Percentiles rank a stretch among this genome's conserved stretches.
Conservation (phyloP, 2,797 vertebrate genomes). For the Setipinna tenuifilis region DNA sequence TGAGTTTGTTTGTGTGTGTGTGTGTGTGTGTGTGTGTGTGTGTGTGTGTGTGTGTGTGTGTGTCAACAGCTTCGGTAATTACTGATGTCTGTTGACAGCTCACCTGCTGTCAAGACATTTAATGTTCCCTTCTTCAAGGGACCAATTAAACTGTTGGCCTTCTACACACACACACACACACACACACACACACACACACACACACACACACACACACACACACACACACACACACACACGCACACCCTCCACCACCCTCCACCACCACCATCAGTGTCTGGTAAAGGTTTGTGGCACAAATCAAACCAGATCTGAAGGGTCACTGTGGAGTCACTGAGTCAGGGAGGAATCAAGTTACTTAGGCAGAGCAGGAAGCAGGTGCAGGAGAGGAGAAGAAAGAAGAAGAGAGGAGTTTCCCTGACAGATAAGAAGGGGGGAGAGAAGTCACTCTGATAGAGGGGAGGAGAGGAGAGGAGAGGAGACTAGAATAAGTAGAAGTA, state of each 20-base stretch:
- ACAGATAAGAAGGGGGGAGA: no score
- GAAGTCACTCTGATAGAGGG: no score
- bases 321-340: background rate
- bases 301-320: background rate
- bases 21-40: constrained; percentile 41
- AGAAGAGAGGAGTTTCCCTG: no score
- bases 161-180: background rate
- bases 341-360: background rate
- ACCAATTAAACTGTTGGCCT: background rate
- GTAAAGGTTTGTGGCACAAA: constrained; percentile 50
- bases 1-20: constrained; percentile 9
- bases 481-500: no score
- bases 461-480: no score
- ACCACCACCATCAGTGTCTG: constrained; percentile 27
- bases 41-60: constrained; percentile 55
- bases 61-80: constrained; percentile 12
- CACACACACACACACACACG: background rate
- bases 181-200: background rate
- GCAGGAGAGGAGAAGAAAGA: background rate
- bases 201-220: no score
- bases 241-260: background rate
- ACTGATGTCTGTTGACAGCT: constrained; percentile 36
- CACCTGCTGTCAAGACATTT: constrained; percentile 42
- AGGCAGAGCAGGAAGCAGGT: background rate
- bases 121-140: background rate